Conservation (phyloP, 2,888 invertebrate genomes). For the Trichacis sp. region DNA sequence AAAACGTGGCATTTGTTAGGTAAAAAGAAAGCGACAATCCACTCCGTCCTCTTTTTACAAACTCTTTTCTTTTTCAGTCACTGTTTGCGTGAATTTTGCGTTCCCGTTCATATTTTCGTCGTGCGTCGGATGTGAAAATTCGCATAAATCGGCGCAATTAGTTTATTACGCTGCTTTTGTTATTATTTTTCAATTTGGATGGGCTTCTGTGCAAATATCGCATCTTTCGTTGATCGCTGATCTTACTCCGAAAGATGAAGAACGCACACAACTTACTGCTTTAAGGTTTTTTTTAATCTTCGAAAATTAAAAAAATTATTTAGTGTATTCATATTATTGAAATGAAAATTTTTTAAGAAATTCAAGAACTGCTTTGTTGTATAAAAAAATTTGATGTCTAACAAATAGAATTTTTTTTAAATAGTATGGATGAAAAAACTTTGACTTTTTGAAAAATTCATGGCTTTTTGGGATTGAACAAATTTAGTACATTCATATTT, state of each 20-base stretch:
- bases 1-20: conserved; percentile 93
- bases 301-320: not conserved
- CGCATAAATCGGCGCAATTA: conserved; percentile 78
- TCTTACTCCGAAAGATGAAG: conserved; percentile 79
- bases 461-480: not conserved
- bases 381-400: too few relatives aligned
- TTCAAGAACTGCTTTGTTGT: too few relatives aligned
- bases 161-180: conserved; percentile 83
- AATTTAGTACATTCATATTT: too few relatives aligned
- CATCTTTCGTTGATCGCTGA: conserved; percentile 91
- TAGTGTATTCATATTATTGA: too few relatives aligned
- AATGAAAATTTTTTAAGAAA: too few relatives aligned
- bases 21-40: too few relatives aligned
- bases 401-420: too few relatives aligned
- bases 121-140: conserved; percentile 77
- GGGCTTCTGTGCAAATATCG: conserved; percentile 92
- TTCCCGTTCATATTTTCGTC: conserved; percentile 91
- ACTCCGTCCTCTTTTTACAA: conserved; percentile 4
- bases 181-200: conserved; percentile 90
- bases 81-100: conserved; percentile 79
- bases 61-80: conserved; percentile 70
- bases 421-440: too few relatives aligned
- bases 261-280: conserved; percentile 82
- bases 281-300: conserved; percentile 70
- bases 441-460: not conserved